These are phyloP conservation scores for Chinchilla lanigera DNA, from an alignment of 2,113 vertebrate genomes.

Conservation along the genomic window DNA sequence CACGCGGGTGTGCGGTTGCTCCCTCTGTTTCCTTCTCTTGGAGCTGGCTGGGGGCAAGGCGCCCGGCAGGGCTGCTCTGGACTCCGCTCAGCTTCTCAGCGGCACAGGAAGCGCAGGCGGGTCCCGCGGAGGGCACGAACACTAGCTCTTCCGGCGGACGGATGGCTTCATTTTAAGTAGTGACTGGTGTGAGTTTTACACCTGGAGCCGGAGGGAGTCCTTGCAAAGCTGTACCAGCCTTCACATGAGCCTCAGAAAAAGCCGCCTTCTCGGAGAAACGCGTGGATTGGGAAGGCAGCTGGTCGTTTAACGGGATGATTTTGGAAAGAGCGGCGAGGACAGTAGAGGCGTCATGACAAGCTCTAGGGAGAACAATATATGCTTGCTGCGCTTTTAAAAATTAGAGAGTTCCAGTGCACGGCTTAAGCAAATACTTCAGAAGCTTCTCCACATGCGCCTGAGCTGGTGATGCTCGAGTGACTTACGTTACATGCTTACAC, in stretches of 20 bases:
- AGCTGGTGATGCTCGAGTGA: not conserved
- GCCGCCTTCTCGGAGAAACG: conserved; percentile 55
- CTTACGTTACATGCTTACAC: not conserved
- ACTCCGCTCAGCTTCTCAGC: conserved; percentile 39
- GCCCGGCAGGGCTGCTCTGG: not conserved
- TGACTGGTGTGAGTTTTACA: conserved; percentile 39
- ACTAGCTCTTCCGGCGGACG: not conserved
- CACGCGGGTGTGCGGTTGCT: not conserved
- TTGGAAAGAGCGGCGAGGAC: not conserved
- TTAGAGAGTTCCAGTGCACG: not conserved
- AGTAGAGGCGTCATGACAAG: not conserved
- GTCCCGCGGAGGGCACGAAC: not conserved
- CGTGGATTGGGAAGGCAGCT: not conserved
- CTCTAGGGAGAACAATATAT: conserved; percentile 29
- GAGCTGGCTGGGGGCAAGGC: not conserved
- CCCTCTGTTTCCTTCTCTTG: not conserved
- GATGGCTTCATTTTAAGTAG: conserved; percentile 64
- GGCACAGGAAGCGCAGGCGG: conserved; percentile 23
- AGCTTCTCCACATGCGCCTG: not conserved
- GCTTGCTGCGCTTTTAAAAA: not conserved
- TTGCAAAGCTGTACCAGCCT: not conserved
- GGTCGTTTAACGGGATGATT: conserved; percentile 55
- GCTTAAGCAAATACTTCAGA: conserved; percentile 47
- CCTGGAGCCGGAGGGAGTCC: conserved; percentile 12
- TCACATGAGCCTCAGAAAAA: conserved; percentile 31